Conservation (phyloP, 2,797 vertebrate genomes). For the Molossus alvarezi region DNA sequence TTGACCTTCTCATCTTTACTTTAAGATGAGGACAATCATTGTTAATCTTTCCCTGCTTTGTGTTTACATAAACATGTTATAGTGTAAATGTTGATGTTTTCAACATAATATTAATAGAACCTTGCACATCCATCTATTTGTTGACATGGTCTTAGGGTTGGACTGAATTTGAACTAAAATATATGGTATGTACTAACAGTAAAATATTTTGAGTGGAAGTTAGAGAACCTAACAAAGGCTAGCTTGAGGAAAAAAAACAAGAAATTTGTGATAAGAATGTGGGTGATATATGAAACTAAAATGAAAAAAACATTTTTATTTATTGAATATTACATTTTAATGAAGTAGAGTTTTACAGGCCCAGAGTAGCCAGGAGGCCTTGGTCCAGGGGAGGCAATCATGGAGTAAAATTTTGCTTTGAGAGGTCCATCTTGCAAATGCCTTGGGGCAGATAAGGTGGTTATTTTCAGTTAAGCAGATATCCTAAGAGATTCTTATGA, state of each 20-base stretch:
- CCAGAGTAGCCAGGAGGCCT: background rate
- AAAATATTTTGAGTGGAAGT: conserved; percentile 1
- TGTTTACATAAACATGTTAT: conserved; percentile 3
- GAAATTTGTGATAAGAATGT: background rate
- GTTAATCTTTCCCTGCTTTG: background rate
- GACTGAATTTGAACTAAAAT: conserved; percentile 54
- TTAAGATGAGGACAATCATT: background rate
- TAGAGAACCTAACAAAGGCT: background rate
- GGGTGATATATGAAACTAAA: background rate
- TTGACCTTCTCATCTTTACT: background rate
- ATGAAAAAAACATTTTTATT: background rate
- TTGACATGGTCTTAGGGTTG: background rate
- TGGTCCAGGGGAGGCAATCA: background rate
- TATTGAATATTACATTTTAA: background rate
- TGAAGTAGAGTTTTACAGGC: background rate
- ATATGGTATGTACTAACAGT: background rate
- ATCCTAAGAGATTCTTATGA: background rate
- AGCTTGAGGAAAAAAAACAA: background rate
- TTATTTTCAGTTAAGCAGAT: background rate
- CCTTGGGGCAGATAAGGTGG: background rate
- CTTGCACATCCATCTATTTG: background rate
- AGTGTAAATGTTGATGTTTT: background rate
- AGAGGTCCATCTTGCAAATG: background rate
- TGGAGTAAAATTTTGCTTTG: background rate
- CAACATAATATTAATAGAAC: background rate